phyloP scores from a whole-genome alignment of 2,797 vertebrate genomes.

The Prionace glauca region DNA sequence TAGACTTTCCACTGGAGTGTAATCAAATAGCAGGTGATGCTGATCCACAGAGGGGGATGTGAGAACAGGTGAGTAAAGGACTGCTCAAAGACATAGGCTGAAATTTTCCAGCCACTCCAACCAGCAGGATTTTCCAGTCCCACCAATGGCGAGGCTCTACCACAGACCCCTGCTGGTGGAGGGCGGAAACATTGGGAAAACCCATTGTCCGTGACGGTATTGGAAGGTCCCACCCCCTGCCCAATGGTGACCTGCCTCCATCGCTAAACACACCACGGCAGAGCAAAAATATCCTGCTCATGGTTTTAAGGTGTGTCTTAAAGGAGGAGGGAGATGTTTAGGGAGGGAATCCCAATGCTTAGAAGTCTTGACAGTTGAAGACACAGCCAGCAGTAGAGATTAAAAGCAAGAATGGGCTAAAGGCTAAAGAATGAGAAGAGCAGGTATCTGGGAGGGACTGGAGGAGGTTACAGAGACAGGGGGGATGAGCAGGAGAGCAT shows the following conservation, averaged over 20 bases:
- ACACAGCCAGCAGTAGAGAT: background rate
- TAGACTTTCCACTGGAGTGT: background rate
- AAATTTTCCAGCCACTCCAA: no score
- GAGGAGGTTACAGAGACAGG: background rate
- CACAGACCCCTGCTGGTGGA: no score
- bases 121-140: no score
- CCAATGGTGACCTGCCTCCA: no score
- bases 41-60: background rate
- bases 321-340: background rate
- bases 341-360: background rate
- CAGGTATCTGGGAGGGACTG: background rate
- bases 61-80: background rate
- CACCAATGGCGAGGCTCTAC: no score
- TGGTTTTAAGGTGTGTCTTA: background rate
- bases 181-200: no score
- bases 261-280: no score
- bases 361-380: no score
- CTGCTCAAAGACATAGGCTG: background rate
- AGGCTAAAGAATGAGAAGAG: background rate
- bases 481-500: background rate
- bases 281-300: no score
- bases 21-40: background rate
- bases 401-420: background rate
- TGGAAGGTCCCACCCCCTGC: no score
- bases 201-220: no score